Base-by-base conservation (phyloP, 2,113 vertebrate species). In the Camelus bactrianus region DNA sequence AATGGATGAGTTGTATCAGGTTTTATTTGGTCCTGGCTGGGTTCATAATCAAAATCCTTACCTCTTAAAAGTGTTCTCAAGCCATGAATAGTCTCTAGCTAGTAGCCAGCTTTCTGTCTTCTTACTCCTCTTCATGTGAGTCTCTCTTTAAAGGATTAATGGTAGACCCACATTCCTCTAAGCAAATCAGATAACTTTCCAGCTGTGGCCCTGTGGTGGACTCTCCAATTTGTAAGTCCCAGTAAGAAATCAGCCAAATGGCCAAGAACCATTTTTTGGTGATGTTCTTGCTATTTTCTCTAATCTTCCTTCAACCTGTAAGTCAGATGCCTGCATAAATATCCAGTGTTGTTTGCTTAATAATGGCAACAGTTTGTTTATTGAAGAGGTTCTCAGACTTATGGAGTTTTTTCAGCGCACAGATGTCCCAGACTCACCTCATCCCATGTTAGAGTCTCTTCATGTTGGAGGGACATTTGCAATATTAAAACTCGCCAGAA, bases 21-120 rank as follows among this genome's bases (percentile, higher is more conserved):
- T 82, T 95, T 48, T 60, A 22, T 88, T 89, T 89, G 79, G 17
- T 95, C 24, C 12, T 70, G 50, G 3, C 30, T 85, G 14, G 58
- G 10, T 65, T 94, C 54, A 17, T 76, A 35, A 91, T 67, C 32
- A 75, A 88, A 94, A 93, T 80, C n/a, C 26, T 72, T 95, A 56
- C 72, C 26, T 70, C 42, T 58, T 90, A 38, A 81, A 89, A 88
- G 38, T 46, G 92, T 94, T 96, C 77, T 93, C 83, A 96, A 93
- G 52, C 19, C n/a, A 42, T 28, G 30, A 95, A 54, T 0, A n/a
- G 14, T 96, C 32, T 67, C 77, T 80, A 30, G 24, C 48, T 73
- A 35, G 8, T 90, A 56, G 20, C n/a, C 58, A 92, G 75, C 28
- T 70, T 81, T 52, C 30, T 30, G 26, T 79, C 42, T 85, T 93